A percentile compares a stretch with the other conserved stretches of the same genome.
Conservation (phyloP, 2,888 invertebrate species). For the Torymus texanus region DNA sequence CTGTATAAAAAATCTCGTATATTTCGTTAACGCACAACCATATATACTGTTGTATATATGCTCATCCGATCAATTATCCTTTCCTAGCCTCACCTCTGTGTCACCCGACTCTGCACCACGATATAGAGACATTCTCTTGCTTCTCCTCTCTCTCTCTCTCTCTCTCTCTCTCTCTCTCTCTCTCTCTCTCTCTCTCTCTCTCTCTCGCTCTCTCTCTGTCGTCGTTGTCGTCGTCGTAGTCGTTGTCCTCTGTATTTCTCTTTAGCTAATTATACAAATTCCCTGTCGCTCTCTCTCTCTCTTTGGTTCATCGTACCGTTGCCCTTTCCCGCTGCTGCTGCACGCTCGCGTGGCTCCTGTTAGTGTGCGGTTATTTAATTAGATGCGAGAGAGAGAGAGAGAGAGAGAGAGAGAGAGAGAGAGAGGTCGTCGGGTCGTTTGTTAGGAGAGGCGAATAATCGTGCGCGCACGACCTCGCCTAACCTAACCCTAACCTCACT, state of each 20-base stretch:
- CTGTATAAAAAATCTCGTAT: too few relatives aligned
- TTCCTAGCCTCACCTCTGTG: conserved; percentile 34
- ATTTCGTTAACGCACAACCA: too few relatives aligned
- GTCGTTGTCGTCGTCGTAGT: neutral
- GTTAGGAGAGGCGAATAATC: conserved; percentile 51
- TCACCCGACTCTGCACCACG: conserved; percentile 27
- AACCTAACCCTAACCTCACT: neutral
- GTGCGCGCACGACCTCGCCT: conserved; percentile 29
- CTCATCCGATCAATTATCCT: conserved; percentile 24
- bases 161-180: neutral
- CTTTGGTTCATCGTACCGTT: conserved; percentile 26
- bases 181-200: neutral
- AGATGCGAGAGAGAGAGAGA: conserved; percentile 52
- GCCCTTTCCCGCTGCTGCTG: conserved; percentile 1
- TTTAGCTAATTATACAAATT: conserved; percentile 53
- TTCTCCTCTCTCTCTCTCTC: neutral
- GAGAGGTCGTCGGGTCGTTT: conserved; percentile 49
- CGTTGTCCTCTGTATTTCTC: conserved; percentile 39
- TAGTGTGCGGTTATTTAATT: conserved; percentile 55
- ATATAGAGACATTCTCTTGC: conserved; percentile 41
- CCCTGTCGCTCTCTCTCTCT: conserved; percentile 31
- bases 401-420: conserved; percentile 42
- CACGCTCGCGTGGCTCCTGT: conserved; percentile 28
- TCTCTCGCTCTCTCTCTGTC: too few relatives aligned
- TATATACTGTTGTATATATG: too few relatives aligned